Conservation (phyloP, 2,113 vertebrate genomes). For the Amphiprion percula region DNA sequence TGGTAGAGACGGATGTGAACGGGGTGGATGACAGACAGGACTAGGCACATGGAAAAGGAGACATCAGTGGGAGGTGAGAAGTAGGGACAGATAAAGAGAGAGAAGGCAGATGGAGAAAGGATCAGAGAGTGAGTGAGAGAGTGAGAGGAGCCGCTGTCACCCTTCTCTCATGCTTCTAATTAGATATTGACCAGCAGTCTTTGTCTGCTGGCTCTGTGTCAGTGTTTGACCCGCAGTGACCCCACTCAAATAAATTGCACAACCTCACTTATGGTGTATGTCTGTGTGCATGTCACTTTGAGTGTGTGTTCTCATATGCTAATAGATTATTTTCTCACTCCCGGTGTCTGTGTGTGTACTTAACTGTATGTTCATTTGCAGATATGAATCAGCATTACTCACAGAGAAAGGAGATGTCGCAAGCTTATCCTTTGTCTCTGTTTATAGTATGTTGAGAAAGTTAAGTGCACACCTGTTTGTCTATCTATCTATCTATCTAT, state of each 20-base stretch:
- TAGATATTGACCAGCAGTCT: conserved; percentile 80
- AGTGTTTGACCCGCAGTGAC: conserved; percentile 60
- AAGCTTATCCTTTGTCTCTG: conserved; percentile 19
- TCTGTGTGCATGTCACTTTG: conserved; percentile 23
- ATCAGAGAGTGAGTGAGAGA: conserved; percentile 6
- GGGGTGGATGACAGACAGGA: conserved; percentile 57
- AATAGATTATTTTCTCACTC: conserved; percentile 29
- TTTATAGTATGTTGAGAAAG: conserved; percentile 22
- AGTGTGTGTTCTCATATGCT: conserved; percentile 22
- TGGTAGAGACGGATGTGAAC: conserved; percentile 34
- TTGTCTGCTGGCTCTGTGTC: conserved; percentile 64
- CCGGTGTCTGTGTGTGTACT: neutral
- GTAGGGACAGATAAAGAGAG: conserved; percentile 43
- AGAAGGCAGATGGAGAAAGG: conserved; percentile 40
- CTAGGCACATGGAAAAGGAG: conserved; percentile 60
- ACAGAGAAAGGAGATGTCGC: conserved; percentile 9
- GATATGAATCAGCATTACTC: conserved; percentile 42
- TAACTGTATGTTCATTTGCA: conserved; percentile 3
- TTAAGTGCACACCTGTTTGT: neutral
- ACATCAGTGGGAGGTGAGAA: conserved; percentile 61
- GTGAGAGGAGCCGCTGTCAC: conserved; percentile 52
- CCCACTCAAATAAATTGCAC: conserved; percentile 68
- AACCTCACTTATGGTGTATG: conserved; percentile 38
- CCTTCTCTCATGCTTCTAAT: conserved; percentile 75
- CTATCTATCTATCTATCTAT: too few species aligned